These are phyloP conservation scores for Ophioninae sp. DNA, from an alignment of 2,888 invertebrate genomes.

Conservation along the genomic window DNA sequence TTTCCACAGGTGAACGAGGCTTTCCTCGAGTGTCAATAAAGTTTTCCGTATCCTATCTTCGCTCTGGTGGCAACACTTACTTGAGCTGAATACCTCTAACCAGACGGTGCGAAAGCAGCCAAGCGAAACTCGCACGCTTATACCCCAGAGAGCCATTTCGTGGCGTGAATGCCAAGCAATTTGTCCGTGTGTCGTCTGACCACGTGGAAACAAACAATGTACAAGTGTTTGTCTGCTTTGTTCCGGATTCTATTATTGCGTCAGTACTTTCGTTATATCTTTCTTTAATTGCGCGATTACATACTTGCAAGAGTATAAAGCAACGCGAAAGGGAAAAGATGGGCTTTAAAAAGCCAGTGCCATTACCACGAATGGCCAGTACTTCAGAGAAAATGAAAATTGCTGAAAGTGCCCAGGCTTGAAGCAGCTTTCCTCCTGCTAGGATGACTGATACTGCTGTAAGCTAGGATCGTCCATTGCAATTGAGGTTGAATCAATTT, in stretches of 20 bases:
- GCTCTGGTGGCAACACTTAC: constrained; percentile 46
- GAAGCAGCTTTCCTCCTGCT: background rate
- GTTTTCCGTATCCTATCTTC: constrained; percentile 60
- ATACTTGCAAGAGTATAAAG: background rate
- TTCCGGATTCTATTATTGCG: constrained; percentile 12
- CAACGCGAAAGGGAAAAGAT: constrained; percentile 3
- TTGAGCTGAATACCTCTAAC: constrained; percentile 44
- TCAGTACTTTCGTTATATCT: constrained; percentile 19
- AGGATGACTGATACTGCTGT: background rate
- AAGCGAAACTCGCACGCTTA: constrained; percentile 36
- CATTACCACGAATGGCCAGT: background rate
- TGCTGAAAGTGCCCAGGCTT: background rate
- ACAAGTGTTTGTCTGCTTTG: constrained; percentile 14
- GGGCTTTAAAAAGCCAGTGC: constrained; percentile 1
- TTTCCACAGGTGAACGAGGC: constrained; percentile 36
- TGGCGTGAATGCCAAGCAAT: constrained; percentile 66
- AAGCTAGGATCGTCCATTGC: background rate
- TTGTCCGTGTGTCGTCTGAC: constrained; percentile 55
- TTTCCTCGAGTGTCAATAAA: constrained; percentile 42
- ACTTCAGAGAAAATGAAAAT: background rate
- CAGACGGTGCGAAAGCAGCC: constrained; percentile 37
- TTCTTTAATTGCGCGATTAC: constrained; percentile 27
- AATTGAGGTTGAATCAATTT: background rate
- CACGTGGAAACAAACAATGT: constrained; percentile 46
- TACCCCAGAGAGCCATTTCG: constrained; percentile 67